These are phyloP conservation scores for Microplitis manilae DNA, from an alignment of 2,888 invertebrate species.

Conservation along the genomic window DNA sequence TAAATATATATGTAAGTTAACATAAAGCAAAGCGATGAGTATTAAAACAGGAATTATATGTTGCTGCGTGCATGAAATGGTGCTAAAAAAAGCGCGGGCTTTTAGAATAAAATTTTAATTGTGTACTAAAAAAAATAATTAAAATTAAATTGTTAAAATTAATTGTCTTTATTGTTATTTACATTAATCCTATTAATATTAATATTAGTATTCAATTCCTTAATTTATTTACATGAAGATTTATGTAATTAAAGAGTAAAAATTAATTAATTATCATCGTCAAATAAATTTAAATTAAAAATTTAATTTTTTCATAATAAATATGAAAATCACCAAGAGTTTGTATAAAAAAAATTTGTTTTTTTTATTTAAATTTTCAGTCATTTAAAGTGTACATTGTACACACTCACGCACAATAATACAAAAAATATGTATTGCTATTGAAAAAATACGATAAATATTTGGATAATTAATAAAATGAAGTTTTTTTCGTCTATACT, in stretches of 20 bases:
- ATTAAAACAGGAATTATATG: background rate
- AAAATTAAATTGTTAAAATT: background rate
- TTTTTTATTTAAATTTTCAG: background rate
- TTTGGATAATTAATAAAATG: background rate
- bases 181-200: background rate
- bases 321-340: background rate
- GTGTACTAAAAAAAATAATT: background rate
- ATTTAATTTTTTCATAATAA: background rate
- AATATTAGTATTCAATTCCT: background rate
- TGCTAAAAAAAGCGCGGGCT: background rate
- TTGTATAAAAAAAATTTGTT: conserved; percentile 1
- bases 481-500: background rate
- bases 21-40: background rate
- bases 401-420: background rate
- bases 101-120: background rate
- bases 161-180: background rate
- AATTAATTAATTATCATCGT: background rate
- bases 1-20: background rate
- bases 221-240: background rate
- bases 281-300: background rate
- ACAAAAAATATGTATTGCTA: conserved; percentile 4
- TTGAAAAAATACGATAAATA: background rate
- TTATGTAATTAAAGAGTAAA: no score
- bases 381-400: background rate
- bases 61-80: background rate